Evolutionary conservation across 2,797 vertebrate genomes (phyloP), one percentile per base, ranked within the genome.

Genomic region (Sebastiscus albofasciatus): DNA sequence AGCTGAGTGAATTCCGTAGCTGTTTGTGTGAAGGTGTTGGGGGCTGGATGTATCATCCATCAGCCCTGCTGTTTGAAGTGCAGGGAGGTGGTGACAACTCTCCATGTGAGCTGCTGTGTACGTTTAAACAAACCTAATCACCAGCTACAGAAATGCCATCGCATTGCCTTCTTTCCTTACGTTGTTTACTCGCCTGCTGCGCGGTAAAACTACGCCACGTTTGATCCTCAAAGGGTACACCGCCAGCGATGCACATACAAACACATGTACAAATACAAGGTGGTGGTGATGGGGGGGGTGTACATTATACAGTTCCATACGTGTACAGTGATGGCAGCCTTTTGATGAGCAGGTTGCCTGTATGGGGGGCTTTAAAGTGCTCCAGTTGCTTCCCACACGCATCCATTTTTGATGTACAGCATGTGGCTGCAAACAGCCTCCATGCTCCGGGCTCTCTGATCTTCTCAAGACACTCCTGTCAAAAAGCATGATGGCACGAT

Each of bases 361-460:
- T 82, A 81, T 77, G 80, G 78, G 49, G 49, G 56, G 83, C 78
- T 91, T 90, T 81, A 88, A 92, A 90, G 70, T 81, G 79, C 76
- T 84, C 56, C 24, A 55, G 84, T 74, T 83, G 75, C 86, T 90
- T 89, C 82, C 89, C 89, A 91, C 82, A 73, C 55, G 54, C 81
- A 85, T 88, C 73, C 78, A 91, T 92, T 86, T 93, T 90, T 92
- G 90, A 94, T 93, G 89, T 79, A 49, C 77, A 59, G 70, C 81
- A 85, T 82, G 88, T 87, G 88, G 86, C 12, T 67, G 86, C 61
- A 81, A 87, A 85, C 85, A 83, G 81, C 24, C 77, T 77, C 70
- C 4, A 67, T 58, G 82, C 87, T 87, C 69, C 64, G 18, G 87
- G 83, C 67, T 3, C 80, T 86, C 80, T 81, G 83, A 91, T 93